Conservation (phyloP, 53 echinoderm and acorn worm genomes). For the Crossaster papposus region DNA sequence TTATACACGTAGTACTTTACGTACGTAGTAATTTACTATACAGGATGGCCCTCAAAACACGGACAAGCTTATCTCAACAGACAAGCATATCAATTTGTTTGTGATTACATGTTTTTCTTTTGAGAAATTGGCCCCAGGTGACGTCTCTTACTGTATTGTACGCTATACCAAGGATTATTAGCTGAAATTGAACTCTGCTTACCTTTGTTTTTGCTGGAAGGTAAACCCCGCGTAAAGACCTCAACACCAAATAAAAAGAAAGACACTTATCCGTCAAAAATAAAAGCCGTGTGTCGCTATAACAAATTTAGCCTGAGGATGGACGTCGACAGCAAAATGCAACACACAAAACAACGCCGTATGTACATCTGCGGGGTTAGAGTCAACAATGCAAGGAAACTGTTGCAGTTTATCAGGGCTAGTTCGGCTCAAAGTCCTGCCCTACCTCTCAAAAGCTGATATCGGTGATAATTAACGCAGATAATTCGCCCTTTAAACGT, state of each 20-base stretch:
- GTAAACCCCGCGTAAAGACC: neutral
- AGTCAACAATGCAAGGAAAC: neutral
- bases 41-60: too few species aligned
- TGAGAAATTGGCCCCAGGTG: too few species aligned
- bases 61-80: too few species aligned
- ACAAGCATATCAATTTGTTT: too few species aligned
- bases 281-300: neutral
- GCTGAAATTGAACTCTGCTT: too few species aligned
- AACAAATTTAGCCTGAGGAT: neutral
- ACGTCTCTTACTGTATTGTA: too few species aligned
- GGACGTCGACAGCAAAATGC: neutral
- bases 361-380: neutral
- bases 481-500: neutral
- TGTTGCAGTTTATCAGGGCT: neutral
- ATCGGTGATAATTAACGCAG: neutral
- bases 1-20: too few species aligned
- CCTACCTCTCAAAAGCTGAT: neutral
- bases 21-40: too few species aligned
- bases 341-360: neutral
- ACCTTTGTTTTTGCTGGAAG: neutral
- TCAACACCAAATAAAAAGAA: neutral
- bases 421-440: constrained; percentile 5
- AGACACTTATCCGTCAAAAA: neutral
- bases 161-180: too few species aligned
- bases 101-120: too few species aligned